phyloP scores from a whole-genome alignment of 2,113 vertebrate genomes.

The Calidris pygmaea region DNA sequence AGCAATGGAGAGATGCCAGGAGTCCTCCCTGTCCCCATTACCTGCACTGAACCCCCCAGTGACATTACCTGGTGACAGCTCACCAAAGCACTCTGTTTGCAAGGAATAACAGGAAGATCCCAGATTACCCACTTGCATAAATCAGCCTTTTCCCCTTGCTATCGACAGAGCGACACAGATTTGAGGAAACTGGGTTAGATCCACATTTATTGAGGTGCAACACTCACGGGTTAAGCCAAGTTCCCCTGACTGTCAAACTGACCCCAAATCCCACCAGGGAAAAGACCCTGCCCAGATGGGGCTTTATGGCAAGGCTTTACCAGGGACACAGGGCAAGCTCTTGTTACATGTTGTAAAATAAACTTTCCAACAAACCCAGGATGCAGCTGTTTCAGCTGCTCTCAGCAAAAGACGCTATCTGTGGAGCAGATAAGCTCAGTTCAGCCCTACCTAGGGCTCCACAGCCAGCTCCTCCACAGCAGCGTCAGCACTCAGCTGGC shows the following conservation, averaged over 20 bases:
- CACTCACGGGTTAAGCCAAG: background rate
- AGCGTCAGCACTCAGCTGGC: constrained; percentile 19
- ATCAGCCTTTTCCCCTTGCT: background rate
- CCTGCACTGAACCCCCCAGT: background rate
- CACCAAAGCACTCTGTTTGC: background rate
- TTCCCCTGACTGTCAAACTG: background rate
- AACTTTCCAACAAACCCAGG: background rate
- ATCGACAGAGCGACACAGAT: background rate
- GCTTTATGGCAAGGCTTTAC: background rate
- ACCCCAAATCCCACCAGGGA: background rate
- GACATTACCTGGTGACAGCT: background rate
- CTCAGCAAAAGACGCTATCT: constrained; percentile 3
- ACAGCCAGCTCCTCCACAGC: background rate
- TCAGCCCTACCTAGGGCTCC: background rate
- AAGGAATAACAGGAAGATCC: background rate
- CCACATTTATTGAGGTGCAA: background rate
- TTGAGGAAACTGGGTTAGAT: background rate
- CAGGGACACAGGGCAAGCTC: background rate
- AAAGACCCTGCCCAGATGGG: background rate
- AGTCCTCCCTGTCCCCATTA: background rate
- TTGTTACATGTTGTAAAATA: background rate
- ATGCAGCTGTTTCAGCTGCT: constrained; percentile 32
- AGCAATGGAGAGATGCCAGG: background rate
- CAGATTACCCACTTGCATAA: background rate
- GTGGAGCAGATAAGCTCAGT: background rate